Base-by-base conservation (phyloP, 1,140 invertebrate species). In the Philotrypesis tridentata region DNA sequence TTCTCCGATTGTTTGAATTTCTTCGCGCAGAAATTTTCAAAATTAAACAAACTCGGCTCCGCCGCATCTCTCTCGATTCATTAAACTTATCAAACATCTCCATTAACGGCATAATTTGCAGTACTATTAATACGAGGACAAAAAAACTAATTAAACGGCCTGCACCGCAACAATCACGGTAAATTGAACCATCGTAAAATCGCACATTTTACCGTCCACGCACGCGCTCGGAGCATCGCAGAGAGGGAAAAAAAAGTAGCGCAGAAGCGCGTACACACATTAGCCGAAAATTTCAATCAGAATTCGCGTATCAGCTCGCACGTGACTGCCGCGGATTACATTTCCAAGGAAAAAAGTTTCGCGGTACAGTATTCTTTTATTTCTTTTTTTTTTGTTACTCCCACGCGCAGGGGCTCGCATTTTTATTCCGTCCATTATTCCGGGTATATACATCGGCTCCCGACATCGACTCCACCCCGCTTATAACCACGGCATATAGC, bases 281-380 rank as follows among this genome's bases (percentile, higher is more conserved):
- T 65, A 68, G 2, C 75, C 61, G 40, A 55, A 78, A 78, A 68
- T 78, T 78, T 78, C 75, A 78, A 78, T 68, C 75, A 33, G 63
- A 78, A 68, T 31, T 68, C 65, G 63, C 17, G 40, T 23, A 78
- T 78, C 37, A 55, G 23, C 29, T 8, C 12, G 60, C 37, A 65
- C 74, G 74, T 76, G 74, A 76, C 61, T n/a, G n/a, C 21, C n/a
- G 1, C 8, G n/a, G 74, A 76, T 65, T 76, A 65, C n/a, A 73
- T 55, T 73, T 73, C 12, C 71, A 48, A 48, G 43, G 9, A 73
- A 48, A 73, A 73, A 60, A 73, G 60, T 31, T 25, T 21, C 21
- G 31, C 31, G 3, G 25, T 25, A 3, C n/a, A 2, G 27, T 9
- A 37, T 43, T 72, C 43, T 43, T 48, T 37, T 37, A 37, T 37